These are phyloP conservation scores for Tiliqua scincoides DNA, from an alignment of 2,113 vertebrate species.

Conservation along the genomic window DNA sequence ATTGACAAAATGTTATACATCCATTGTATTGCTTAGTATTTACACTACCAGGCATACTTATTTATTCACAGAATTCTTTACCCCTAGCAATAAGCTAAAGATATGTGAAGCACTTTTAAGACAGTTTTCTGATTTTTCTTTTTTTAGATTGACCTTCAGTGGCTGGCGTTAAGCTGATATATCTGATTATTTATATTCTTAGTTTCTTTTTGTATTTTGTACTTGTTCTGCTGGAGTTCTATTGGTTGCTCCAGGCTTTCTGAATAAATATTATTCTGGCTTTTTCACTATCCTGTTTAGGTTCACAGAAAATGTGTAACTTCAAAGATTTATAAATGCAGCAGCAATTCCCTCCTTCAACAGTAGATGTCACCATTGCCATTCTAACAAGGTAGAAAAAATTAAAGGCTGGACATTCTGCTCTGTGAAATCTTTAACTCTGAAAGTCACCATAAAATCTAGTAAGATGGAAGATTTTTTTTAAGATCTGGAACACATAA, in stretches of 20 bases:
- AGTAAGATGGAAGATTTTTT: background rate
- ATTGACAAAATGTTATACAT: background rate
- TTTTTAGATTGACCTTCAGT: background rate
- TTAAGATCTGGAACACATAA: background rate
- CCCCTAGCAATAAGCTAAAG: background rate
- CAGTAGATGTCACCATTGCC: constrained; percentile 74
- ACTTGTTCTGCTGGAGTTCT: background rate
- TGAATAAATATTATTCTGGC: no score
- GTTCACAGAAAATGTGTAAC: background rate
- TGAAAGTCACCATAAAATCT: background rate
- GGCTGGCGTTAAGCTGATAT: background rate
- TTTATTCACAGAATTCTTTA: background rate
- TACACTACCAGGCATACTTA: background rate
- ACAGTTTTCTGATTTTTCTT: background rate
- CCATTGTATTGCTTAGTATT: background rate
- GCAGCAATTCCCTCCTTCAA: background rate
- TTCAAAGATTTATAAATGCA: background rate
- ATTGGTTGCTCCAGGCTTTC: background rate
- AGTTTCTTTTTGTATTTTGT: background rate
- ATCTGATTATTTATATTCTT: background rate
- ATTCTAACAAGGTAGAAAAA: background rate
- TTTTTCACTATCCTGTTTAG: no score
- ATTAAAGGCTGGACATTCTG: no score
- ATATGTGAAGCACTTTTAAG: background rate
- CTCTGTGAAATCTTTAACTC: background rate